phyloP scores from a whole-genome alignment of 1,140 invertebrate genomes.

The Saccostrea glomerata region DNA sequence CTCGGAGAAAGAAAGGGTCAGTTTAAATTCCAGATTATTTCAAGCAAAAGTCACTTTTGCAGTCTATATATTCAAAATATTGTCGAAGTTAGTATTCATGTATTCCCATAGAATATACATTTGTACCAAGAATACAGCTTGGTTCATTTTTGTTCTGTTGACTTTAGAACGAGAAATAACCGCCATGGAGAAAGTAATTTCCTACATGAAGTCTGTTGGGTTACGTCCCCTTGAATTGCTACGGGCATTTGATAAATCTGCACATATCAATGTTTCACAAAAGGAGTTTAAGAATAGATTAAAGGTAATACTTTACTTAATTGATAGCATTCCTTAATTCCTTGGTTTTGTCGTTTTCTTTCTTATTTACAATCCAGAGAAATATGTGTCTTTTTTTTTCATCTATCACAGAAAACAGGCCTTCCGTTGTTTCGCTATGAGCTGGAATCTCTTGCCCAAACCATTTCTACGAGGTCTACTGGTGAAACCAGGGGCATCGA shows the following conservation, averaged over 20 bases:
- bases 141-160: too few species aligned
- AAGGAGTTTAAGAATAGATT: constrained; percentile 59
- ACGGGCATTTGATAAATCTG: constrained; percentile 60
- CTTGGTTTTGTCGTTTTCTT: background rate
- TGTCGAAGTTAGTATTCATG: too few species aligned
- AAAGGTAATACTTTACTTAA: constrained; percentile 48
- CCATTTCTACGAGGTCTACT: constrained; percentile 48
- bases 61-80: too few species aligned
- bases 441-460: constrained; percentile 61
- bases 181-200: constrained; percentile 64
- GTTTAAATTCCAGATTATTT: background rate
- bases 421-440: constrained; percentile 57
- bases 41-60: too few species aligned
- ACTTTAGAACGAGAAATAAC: constrained; percentile 42
- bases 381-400: background rate
- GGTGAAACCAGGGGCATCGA: constrained; percentile 48
- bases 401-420: constrained; percentile 51
- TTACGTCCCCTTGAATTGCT: constrained; percentile 64
- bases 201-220: constrained; percentile 59
- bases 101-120: too few species aligned
- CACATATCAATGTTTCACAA: constrained; percentile 54
- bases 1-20: constrained; percentile 62
- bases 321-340: background rate
- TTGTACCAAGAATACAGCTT: too few species aligned
- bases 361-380: background rate